Evolutionary conservation across 2,797 vertebrate genomes (phyloP).

Genomic region (Valencia hispanica): DNA sequence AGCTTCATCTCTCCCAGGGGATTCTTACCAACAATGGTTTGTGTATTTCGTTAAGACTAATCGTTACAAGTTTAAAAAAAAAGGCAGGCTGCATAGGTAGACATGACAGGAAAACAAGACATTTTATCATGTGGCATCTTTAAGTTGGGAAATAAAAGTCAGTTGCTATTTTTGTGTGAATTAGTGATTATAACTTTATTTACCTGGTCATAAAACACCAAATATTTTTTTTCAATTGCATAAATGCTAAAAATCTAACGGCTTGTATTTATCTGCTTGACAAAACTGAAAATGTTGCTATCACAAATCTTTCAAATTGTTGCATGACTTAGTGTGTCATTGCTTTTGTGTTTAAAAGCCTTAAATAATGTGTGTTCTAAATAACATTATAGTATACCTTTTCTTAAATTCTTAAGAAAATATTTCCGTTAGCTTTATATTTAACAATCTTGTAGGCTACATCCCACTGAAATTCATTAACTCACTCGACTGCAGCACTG

Average conservation of each 20-base stretch:
- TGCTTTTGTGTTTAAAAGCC: background rate
- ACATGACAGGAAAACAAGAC: constrained; percentile 19
- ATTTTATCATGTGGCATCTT: constrained; percentile 7
- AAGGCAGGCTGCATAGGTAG: constrained; percentile 10
- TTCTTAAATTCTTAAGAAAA: too few species aligned
- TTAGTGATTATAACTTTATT: constrained; percentile 2
- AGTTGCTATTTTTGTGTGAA: background rate
- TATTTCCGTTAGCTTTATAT: background rate
- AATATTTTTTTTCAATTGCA: background rate
- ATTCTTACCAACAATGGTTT: constrained; percentile 39
- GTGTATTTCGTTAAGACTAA: constrained; percentile 34
- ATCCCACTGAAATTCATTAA: background rate
- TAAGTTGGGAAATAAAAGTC: background rate
- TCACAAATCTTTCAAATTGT: background rate
- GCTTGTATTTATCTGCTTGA: background rate
- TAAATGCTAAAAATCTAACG: background rate
- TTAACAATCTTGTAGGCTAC: background rate
- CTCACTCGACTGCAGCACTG: background rate
- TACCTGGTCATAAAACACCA: constrained; percentile 9
- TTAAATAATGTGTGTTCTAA: background rate
- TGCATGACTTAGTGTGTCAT: background rate
- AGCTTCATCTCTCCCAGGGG: constrained; percentile 45
- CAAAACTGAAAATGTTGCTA: background rate
- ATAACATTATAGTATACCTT: too few species aligned
- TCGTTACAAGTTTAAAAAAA: constrained; percentile 21